Conservation (phyloP, 2,113 vertebrate species). For the Dasypus novemcinctus region DNA sequence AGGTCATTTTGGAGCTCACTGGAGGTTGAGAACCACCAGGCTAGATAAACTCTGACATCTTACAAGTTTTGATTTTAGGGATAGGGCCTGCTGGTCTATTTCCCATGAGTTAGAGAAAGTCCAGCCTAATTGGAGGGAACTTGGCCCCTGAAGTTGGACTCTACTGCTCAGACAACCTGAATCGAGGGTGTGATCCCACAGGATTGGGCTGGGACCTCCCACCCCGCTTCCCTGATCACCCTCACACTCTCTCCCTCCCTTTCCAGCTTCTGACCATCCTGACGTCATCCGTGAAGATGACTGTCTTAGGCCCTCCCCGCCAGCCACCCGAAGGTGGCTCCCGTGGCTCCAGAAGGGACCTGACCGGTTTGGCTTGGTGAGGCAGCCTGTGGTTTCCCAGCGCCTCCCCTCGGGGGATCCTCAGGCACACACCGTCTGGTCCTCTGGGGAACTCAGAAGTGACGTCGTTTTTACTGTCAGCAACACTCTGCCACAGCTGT, state of each 20-base stretch:
- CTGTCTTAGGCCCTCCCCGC: constrained; percentile 16
- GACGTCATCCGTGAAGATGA: not conserved
- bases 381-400: not conserved
- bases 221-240: not conserved
- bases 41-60: not conserved
- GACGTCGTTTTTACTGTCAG: not conserved
- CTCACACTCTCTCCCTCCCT: not conserved
- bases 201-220: not conserved
- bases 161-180: not conserved
- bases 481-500: not conserved
- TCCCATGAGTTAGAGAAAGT: not conserved
- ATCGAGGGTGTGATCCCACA: not conserved
- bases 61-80: not conserved
- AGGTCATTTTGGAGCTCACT: not conserved
- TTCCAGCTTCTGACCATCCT: not conserved
- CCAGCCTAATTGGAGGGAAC: not conserved
- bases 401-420: not conserved
- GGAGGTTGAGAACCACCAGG: not conserved
- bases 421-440: not conserved
- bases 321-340: not conserved
- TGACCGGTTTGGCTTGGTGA: not conserved
- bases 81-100: not conserved
- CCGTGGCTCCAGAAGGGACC: not conserved
- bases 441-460: no score
- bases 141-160: not conserved